A percentile compares a stretch with the other conserved stretches of the same genome.
These are phyloP conservation scores for Eudasyphora cyanicolor DNA, from an alignment of 2,888 invertebrate genomes.

Conservation along the genomic window DNA sequence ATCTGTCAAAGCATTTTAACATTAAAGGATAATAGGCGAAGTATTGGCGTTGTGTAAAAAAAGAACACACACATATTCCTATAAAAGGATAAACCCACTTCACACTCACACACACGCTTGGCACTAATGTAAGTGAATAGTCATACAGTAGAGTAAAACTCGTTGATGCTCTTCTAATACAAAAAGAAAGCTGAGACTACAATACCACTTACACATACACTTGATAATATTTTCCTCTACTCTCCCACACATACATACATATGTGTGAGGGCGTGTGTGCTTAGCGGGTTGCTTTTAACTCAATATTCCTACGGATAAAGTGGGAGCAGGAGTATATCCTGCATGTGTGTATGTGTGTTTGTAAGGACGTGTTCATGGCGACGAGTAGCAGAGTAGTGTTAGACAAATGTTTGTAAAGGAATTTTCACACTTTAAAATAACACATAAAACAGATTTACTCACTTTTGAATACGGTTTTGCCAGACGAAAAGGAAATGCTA, in stretches of 20 bases:
- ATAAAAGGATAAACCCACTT: constrained; percentile 60
- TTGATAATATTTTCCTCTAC: background rate
- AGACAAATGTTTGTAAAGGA: constrained; percentile 48
- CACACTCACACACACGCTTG: constrained; percentile 54
- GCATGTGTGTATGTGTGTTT: constrained; percentile 29
- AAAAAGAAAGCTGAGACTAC: constrained; percentile 10
- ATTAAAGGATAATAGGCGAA: constrained; percentile 23
- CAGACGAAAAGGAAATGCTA: constrained; percentile 12
- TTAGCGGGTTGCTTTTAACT: constrained; percentile 58
- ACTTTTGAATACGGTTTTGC: constrained; percentile 17
- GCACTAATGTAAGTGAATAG: constrained; percentile 40
- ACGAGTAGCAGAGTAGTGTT: constrained; percentile 21
- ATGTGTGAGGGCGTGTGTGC: background rate
- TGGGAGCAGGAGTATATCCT: background rate
- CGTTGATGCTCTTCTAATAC: background rate
- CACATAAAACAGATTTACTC: constrained; percentile 59
- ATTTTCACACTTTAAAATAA: constrained; percentile 63
- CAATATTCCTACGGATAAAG: constrained; percentile 48
- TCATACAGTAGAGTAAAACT: too few relatives aligned
- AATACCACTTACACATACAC: constrained; percentile 36
- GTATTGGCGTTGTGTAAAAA: constrained; percentile 2
- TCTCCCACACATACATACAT: constrained; percentile 36
- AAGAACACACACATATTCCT: too few relatives aligned
- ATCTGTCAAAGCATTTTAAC: constrained; percentile 61
- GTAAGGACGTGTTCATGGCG: background rate